Conservation (phyloP, 2,888 invertebrate genomes). For the Eupelmus urozonus region DNA sequence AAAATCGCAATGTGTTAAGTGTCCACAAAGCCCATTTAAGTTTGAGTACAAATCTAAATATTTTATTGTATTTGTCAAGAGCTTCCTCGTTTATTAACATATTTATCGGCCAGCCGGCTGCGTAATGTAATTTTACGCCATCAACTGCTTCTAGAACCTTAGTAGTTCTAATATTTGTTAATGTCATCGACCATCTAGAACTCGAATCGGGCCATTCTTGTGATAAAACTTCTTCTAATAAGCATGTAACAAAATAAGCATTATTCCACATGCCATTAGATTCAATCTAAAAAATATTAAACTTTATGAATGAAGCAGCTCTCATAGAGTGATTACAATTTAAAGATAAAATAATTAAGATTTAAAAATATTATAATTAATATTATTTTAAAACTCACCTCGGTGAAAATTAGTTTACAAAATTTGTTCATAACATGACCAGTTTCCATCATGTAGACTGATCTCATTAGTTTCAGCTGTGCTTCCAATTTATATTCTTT, state of each 20-base stretch:
- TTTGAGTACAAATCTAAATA: conserved; percentile 79
- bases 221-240: conserved; percentile 78
- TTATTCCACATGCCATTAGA: conserved; percentile 77
- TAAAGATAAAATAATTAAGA: too few species aligned
- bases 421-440: conserved; percentile 79
- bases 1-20: conserved; percentile 78
- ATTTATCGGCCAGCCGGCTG: conserved; percentile 76
- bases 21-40: conserved; percentile 80
- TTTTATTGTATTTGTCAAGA: conserved; percentile 73
- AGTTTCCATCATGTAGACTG: conserved; percentile 79
- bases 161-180: conserved; percentile 66
- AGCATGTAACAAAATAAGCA: conserved; percentile 76
- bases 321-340: too few species aligned
- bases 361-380: conserved; percentile 5
- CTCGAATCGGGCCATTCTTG: conserved; percentile 76
- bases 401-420: conserved; percentile 77
- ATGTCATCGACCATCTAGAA: conserved; percentile 73
- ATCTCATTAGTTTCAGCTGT: conserved; percentile 78
- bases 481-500: conserved; percentile 77
- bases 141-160: conserved; percentile 72
- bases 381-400: conserved; percentile 70
- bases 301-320: too few species aligned
- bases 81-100: conserved; percentile 72
- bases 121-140: conserved; percentile 71
- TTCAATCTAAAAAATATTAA: conserved; percentile 78